Evolutionary conservation across 1,140 invertebrate genomes (phyloP).

Genomic region (Tyrophagus putrescentiae): DNA sequence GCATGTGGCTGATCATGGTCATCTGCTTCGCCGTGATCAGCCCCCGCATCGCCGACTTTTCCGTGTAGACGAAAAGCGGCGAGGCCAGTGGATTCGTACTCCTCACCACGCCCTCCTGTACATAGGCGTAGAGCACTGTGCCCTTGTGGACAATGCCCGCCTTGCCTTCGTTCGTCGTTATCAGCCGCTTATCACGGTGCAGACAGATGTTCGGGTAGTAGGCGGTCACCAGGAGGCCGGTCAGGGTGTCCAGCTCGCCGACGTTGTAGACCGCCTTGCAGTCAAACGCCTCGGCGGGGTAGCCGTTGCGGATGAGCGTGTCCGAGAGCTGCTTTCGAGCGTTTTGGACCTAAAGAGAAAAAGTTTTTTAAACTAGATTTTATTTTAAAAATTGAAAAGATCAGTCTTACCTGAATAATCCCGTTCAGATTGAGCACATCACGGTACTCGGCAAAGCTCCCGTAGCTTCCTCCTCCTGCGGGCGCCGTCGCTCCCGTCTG

Average conservation of each 20-base stretch:
- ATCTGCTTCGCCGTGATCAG: constrained; percentile 95
- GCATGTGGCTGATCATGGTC: constrained; percentile 87
- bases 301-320: constrained; percentile 61
- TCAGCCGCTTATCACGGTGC: constrained; percentile 87
- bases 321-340: constrained; percentile 81
- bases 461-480: too few relatives aligned
- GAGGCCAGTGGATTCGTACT: constrained; percentile 51
- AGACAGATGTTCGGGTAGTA: constrained; percentile 91
- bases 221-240: constrained; percentile 70
- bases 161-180: constrained; percentile 86
- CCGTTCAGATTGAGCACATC: constrained; percentile 62
- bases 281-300: constrained; percentile 68
- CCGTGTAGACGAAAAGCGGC: constrained; percentile 93
- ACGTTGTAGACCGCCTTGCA: constrained; percentile 47
- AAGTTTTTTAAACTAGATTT: too few relatives aligned
- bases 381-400: too few relatives aligned
- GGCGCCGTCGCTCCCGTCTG: too few relatives aligned
- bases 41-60: constrained; percentile 75
- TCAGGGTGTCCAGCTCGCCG: constrained; percentile 29
- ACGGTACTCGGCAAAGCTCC: constrained; percentile 79
- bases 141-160: constrained; percentile 87
- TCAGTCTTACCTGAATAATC: constrained; percentile 79
- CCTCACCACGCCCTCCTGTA: constrained; percentile 44
- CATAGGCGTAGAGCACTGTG: constrained; percentile 82
- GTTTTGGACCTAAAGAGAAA: too few relatives aligned